phyloP scores from a whole-genome alignment of 2,888 invertebrate species.

The Terebella lapidaria region DNA sequence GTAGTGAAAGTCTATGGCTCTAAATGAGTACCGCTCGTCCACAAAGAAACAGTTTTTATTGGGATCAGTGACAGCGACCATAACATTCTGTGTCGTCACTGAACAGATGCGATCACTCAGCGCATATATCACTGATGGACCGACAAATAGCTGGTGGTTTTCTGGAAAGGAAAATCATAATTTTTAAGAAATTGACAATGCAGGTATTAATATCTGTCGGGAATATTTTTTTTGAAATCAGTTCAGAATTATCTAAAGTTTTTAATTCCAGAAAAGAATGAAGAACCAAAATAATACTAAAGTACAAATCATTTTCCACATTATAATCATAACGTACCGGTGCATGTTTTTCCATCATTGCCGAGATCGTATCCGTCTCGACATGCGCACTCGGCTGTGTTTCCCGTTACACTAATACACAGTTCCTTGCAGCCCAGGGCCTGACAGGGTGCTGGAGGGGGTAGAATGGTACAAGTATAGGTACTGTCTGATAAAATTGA shows the following conservation, averaged over 20 bases:
- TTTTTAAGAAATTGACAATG: too few relatives aligned
- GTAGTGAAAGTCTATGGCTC: constrained; percentile 19
- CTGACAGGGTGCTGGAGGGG: constrained; percentile 13
- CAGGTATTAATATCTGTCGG: too few relatives aligned
- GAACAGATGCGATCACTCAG: constrained; percentile 20
- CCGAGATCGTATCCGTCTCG: constrained; percentile 18
- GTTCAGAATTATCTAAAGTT: too few relatives aligned
- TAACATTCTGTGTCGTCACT: constrained; percentile 13
- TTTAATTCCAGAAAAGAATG: too few relatives aligned
- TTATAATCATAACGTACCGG: constrained; percentile 15
- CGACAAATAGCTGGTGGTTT: constrained; percentile 5
- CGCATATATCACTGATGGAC: constrained; percentile 19
- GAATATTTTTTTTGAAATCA: too few relatives aligned
- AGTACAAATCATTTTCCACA: too few relatives aligned
- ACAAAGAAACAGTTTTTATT: constrained; percentile 18
- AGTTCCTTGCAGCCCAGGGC: constrained; percentile 17
- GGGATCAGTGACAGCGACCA: constrained; percentile 4
- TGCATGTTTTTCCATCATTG: constrained; percentile 13
- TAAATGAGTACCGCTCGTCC: constrained; percentile 15
- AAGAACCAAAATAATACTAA: too few relatives aligned
- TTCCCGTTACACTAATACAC: constrained; percentile 13
- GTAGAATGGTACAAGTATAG: neutral
- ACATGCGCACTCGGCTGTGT: constrained; percentile 17
- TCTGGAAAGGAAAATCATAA: constrained; percentile 3
- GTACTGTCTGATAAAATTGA: too few relatives aligned